Evolutionary conservation across 2,113 vertebrate species (phyloP).

Genomic region (Tachycineta bicolor): DNA sequence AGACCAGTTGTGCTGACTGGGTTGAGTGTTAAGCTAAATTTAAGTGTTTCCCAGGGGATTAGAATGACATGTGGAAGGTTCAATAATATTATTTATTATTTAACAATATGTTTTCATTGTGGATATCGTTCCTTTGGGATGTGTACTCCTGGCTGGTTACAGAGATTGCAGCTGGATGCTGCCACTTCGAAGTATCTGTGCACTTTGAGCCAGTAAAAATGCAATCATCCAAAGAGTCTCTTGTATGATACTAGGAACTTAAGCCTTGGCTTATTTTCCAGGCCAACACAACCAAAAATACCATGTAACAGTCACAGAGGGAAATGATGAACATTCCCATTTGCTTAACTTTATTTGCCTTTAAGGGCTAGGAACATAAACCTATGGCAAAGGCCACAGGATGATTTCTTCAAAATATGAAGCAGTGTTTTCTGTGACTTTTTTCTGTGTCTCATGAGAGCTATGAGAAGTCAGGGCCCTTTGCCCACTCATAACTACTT

Average conservation of each 20-base stretch:
- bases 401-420: neutral
- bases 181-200: neutral
- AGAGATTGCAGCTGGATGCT: neutral
- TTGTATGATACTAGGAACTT: neutral
- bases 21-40: neutral
- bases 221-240: neutral
- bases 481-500: neutral
- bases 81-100: neutral
- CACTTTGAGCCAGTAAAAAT: neutral
- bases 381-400: neutral
- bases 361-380: neutral
- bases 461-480: neutral
- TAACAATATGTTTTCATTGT: neutral
- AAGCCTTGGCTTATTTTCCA: neutral
- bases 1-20: neutral
- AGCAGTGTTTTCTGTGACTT: neutral
- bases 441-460: neutral
- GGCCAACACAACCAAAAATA: constrained; percentile 1
- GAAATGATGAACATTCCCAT: neutral
- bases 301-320: neutral
- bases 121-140: neutral
- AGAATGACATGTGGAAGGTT: neutral
- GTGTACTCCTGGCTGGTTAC: neutral
- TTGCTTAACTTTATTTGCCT: neutral
- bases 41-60: neutral